Percentiles rank a stretch among this genome's conserved stretches.
These are phyloP conservation scores for Incurvaria masculella DNA, from an alignment of 2,888 invertebrate genomes.

Conservation along the genomic window DNA sequence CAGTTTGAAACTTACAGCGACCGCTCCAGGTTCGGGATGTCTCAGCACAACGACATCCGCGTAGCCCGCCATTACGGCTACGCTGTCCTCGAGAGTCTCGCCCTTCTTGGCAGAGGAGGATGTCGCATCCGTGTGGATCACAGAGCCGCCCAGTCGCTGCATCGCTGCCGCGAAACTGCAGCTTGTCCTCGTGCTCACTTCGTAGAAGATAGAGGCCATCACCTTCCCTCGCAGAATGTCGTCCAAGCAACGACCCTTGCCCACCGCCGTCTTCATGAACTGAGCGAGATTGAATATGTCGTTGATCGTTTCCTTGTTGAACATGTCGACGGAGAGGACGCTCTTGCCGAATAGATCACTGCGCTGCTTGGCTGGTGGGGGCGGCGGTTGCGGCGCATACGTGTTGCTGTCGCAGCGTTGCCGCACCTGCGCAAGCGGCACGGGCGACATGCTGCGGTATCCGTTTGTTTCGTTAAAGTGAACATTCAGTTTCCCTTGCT, in stretches of 20 bases:
- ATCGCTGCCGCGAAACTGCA: constrained; percentile 97
- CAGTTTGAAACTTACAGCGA: constrained; percentile 61
- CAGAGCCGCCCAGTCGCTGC: constrained; percentile 92
- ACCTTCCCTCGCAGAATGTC: constrained; percentile 89
- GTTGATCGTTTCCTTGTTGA: constrained; percentile 86
- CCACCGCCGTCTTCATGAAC: constrained; percentile 75
- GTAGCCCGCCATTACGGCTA: constrained; percentile 87
- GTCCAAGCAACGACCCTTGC: constrained; percentile 79
- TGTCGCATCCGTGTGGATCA: constrained; percentile 85
- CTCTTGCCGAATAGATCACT: constrained; percentile 66
- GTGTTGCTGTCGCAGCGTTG: constrained; percentile 58
- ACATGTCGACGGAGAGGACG: constrained; percentile 81
- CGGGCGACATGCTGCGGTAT: constrained; percentile 47
- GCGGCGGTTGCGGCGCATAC: constrained; percentile 40
- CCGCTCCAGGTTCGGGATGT: constrained; percentile 92
- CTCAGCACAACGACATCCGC: constrained; percentile 91
- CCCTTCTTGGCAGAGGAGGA: constrained; percentile 96
- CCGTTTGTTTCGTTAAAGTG: constrained; percentile 57
- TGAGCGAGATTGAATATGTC: constrained; percentile 94
- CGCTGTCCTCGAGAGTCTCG: constrained; percentile 88
- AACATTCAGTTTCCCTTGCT: constrained; percentile 44
- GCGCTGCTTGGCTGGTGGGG: constrained; percentile 40
- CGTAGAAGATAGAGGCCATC: constrained; percentile 96
- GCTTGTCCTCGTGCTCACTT: constrained; percentile 94
- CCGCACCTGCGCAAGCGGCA: constrained; percentile 39